Evolutionary conservation across 2,888 invertebrate species (phyloP).

Genomic region (Rhagophthalmus giganteus): DNA sequence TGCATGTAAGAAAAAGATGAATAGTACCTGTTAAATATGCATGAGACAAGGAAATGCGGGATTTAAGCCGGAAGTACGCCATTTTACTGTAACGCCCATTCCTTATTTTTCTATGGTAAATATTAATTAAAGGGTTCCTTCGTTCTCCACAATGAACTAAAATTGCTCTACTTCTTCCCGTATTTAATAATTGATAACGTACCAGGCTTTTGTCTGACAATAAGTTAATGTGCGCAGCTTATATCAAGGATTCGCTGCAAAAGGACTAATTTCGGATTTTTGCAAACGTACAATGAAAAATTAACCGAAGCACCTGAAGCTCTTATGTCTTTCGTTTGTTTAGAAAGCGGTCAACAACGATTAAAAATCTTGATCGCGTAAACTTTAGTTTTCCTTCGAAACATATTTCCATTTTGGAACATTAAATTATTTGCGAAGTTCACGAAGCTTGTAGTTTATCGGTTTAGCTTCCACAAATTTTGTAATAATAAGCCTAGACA

Average conservation of each 20-base stretch:
- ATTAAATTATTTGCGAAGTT: conserved; percentile 19
- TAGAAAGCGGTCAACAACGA: too few species aligned
- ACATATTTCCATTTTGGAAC: background rate
- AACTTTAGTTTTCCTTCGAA: background rate
- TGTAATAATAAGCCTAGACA: conserved; percentile 31
- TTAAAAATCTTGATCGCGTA: background rate
- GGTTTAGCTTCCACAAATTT: conserved; percentile 29
- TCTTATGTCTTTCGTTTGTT: too few species aligned
- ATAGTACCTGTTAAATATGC: conserved; percentile 53
- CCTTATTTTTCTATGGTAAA: conserved; percentile 22
- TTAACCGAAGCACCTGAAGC: too few species aligned
- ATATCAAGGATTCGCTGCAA: too few species aligned
- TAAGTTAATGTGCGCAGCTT: background rate
- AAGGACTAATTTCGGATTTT: too few species aligned
- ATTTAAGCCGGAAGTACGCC: conserved; percentile 53
- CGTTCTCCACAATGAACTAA: background rate
- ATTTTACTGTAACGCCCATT: conserved; percentile 51
- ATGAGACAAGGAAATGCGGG: conserved; percentile 54
- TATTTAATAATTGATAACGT: background rate
- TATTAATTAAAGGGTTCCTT: conserved; percentile 1
- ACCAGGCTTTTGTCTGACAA: too few species aligned
- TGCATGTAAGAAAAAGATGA: conserved; percentile 36
- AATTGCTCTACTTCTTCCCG: background rate
- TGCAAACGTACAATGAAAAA: too few species aligned
- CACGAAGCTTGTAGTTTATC: conserved; percentile 18